These are phyloP conservation scores for Larimichthys crocea DNA, from an alignment of 2,113 vertebrate genomes.

Conservation along the genomic window DNA sequence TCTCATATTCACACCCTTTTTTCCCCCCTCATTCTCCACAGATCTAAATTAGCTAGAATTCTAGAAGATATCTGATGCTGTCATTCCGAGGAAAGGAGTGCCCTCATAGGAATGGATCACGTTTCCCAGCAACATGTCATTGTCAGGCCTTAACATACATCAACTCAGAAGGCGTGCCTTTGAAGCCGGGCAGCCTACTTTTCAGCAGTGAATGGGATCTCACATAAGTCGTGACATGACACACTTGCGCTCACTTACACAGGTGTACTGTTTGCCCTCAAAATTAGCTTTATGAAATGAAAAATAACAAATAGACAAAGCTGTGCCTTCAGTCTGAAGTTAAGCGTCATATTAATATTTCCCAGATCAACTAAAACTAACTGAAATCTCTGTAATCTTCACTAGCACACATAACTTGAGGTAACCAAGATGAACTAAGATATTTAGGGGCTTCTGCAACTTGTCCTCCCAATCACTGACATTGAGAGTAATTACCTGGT, in stretches of 20 bases:
- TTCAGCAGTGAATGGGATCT: background rate
- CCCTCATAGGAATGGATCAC: constrained; percentile 13
- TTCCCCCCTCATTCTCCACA: background rate
- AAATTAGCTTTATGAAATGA: background rate
- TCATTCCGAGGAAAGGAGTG: background rate
- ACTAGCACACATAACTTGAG: background rate
- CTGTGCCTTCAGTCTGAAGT: background rate
- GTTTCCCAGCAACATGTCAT: constrained; percentile 5
- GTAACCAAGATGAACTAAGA: background rate
- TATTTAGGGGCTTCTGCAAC: background rate
- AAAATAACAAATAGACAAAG: background rate
- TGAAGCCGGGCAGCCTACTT: constrained; percentile 12
- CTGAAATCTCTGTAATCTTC: background rate
- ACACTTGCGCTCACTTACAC: background rate
- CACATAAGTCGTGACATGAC: constrained; percentile 7
- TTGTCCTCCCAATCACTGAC: background rate
- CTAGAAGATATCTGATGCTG: background rate
- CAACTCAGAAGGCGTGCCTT: background rate
- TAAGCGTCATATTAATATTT: background rate
- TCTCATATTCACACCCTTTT: background rate
- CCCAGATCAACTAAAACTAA: background rate
- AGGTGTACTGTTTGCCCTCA: background rate
- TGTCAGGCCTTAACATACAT: background rate
- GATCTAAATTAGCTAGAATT: too few relatives aligned
- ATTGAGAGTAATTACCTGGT: background rate